Conservation (phyloP, 2,113 vertebrate genomes). For the Poeciliopsis occidentalis region DNA sequence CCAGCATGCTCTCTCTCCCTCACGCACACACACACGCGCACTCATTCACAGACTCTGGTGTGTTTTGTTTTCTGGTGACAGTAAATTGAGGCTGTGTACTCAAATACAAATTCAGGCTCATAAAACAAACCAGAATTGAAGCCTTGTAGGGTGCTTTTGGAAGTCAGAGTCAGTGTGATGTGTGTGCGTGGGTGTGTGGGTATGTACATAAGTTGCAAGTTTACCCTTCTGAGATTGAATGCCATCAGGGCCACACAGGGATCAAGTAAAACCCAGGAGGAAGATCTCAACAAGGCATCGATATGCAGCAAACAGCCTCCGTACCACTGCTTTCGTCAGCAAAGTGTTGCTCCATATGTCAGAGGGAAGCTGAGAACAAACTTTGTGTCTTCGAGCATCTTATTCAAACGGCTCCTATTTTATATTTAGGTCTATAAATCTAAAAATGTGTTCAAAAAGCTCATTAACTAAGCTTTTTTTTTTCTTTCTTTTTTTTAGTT, state of each 20-base stretch:
- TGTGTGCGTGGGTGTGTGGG: background rate
- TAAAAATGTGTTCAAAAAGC: slow-evolving; percentile 18
- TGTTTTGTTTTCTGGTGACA: slow-evolving; percentile 58
- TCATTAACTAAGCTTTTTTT: slow-evolving; percentile 10
- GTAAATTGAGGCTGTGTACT: slow-evolving; percentile 54
- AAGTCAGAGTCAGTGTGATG: slow-evolving; percentile 17
- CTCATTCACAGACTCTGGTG: slow-evolving; percentile 11
- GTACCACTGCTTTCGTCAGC: slow-evolving; percentile 53
- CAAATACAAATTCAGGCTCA: slow-evolving; percentile 55
- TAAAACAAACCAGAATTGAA: slow-evolving; percentile 46
- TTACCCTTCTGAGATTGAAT: slow-evolving; percentile 57
- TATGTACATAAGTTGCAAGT: slow-evolving; percentile 40
- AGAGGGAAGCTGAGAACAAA: slow-evolving; percentile 22
- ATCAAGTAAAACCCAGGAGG: slow-evolving; percentile 70
- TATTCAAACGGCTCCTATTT: slow-evolving; percentile 18
- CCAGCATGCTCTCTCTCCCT: too few species aligned
- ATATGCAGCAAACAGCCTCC: slow-evolving; percentile 60
- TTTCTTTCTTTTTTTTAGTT: slow-evolving; percentile 1
- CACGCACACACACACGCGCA: slow-evolving; percentile 8
- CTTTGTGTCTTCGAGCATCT: slow-evolving; percentile 31
- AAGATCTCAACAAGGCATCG: slow-evolving; percentile 64
- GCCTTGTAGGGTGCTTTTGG: slow-evolving; percentile 7
- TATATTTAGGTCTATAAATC: slow-evolving; percentile 14
- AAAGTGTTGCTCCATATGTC: slow-evolving; percentile 3
- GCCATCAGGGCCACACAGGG: slow-evolving; percentile 53